Evolutionary conservation across 1,140 invertebrate species (phyloP), one percentile per base, ranked within the genome.

Genomic region (Micrasema minimum): DNA sequence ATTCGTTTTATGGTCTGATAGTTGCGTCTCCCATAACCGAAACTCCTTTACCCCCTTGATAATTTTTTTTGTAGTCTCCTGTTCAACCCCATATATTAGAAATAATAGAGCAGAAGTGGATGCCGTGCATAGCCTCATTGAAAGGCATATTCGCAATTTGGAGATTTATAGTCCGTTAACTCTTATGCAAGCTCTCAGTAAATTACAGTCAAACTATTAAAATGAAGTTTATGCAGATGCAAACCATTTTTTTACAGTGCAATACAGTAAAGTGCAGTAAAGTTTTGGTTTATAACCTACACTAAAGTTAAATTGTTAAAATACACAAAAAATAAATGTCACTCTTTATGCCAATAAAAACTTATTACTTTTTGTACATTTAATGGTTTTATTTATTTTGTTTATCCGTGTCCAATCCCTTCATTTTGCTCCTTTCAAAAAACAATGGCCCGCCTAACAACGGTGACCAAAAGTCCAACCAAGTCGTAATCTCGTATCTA

Each of bases 151-250:
- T 38, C 11, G 5, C 37, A 38, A 38, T 38, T 38, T 38, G 37
- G 5, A 38, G 11, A 38, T 11, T 38, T 38, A 38, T 38, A 38
- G 5, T 38, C 5, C 11, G 37, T 38, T 38, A 38, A 11, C 37
- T 38, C 5, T 38, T 38, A 6, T 38, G 11, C 11, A 38, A 38
- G 5, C 5, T 38, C 11, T 38, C 38, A 1, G 10, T 41, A 41
- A 41, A 41, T 41, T 41, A 5, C 10, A 41, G n/a, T 5, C 38
- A 41, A 41, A 11, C 38, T 41, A 9, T 41, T 11, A 41, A 43
- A 43, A 43, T 43, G 41, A 43, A 43, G 11, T 43, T 43, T 12
- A 43, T 43, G 41, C 3, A 43, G 16, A 43, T 43, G 41, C 41
- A 43, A 43, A 11, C 2, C 41, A 43, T n/a, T 43, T 43, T 43